Conservation (phyloP, 2,113 vertebrate genomes). For the Muntiacus muntjak region DNA sequence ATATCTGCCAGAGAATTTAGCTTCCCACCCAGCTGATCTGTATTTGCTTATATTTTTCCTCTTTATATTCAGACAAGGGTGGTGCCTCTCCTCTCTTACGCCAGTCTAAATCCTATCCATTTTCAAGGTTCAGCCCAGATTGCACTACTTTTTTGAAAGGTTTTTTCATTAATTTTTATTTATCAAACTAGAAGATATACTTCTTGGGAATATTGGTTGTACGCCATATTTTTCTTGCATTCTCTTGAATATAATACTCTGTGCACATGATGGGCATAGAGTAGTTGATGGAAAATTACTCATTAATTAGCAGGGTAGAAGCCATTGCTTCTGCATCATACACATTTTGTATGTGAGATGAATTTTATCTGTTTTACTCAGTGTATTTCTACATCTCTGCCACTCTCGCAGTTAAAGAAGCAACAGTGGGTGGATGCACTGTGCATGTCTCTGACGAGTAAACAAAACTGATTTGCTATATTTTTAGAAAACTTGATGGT, state of each 20-base stretch:
- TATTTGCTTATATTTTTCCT: neutral
- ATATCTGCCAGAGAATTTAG: neutral
- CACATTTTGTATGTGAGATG: neutral
- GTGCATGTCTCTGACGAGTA: slow-evolving; percentile 41
- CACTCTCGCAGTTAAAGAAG: neutral
- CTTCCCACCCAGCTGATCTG: neutral
- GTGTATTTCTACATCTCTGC: slow-evolving; percentile 6
- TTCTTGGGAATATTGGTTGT: neutral
- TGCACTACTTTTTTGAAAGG: neutral
- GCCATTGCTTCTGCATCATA: neutral
- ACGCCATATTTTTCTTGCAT: slow-evolving; percentile 1
- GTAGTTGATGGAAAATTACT: neutral
- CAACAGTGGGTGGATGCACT: slow-evolving; percentile 53
- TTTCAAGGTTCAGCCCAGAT: neutral
- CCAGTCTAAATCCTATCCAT: neutral
- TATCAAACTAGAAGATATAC: neutral
- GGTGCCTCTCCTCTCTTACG: neutral
- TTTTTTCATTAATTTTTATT: neutral
- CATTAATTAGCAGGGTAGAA: slow-evolving; percentile 5
- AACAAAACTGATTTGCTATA: slow-evolving; percentile 62
- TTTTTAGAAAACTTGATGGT: slow-evolving; percentile 64
- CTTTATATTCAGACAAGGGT: neutral
- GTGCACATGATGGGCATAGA: neutral
- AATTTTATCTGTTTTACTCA: slow-evolving; percentile 20
- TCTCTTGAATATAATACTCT: neutral